phyloP scores from a whole-genome alignment of 2,888 invertebrate species.

The Erebia aethiops region DNA sequence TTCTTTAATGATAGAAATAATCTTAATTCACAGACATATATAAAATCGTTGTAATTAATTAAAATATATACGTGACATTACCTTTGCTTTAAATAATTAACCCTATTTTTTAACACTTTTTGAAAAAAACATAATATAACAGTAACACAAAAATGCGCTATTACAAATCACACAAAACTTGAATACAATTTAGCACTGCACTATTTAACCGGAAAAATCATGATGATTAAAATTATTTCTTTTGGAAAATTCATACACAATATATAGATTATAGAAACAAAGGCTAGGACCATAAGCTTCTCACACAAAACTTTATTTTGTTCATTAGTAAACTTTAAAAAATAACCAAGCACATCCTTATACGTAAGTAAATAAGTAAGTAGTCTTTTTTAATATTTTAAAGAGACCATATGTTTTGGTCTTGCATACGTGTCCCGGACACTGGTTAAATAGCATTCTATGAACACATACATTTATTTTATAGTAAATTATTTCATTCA shows the following conservation, averaged over 20 bases:
- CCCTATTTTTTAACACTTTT: no score
- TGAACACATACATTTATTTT: constrained; percentile 35
- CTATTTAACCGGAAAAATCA: not conserved
- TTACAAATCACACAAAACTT: no score
- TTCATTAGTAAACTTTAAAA: not conserved
- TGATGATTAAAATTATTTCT: not conserved
- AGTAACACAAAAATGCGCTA: no score
- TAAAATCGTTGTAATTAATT: no score
- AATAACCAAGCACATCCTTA: constrained; percentile 10
- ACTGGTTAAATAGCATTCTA: constrained; percentile 27
- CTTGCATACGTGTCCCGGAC: constrained; percentile 32
- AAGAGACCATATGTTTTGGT: constrained; percentile 36
- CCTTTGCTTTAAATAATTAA: no score
- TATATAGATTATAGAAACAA: not conserved
- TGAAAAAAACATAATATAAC: no score
- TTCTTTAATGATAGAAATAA: not conserved
- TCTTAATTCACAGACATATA: no score
- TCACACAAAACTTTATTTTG: constrained; percentile 11
- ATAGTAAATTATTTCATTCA: constrained; percentile 29
- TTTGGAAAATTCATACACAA: not conserved
- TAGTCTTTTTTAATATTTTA: constrained; percentile 15
- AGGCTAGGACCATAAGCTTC: not conserved
- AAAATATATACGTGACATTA: no score
- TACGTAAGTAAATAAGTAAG: constrained; percentile 12
- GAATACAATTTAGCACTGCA: no score